Conservation (phyloP, 2,888 invertebrate species). For the Lasioglossum lativentre region DNA sequence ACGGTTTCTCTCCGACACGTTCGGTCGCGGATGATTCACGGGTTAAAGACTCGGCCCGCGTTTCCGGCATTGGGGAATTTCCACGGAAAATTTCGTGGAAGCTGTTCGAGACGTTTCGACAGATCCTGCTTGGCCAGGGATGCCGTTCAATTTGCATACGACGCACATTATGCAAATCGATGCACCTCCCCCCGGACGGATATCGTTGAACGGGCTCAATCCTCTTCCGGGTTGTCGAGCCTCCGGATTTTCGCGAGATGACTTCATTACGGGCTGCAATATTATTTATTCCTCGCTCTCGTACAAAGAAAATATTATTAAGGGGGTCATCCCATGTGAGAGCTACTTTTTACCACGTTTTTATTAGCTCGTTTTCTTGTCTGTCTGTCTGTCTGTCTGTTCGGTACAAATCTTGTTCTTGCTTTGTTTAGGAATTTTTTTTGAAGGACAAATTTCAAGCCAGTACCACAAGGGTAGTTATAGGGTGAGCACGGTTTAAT, state of each 20-base stretch:
- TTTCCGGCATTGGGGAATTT: slow-evolving; percentile 42
- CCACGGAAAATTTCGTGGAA: slow-evolving; percentile 59
- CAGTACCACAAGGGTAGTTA: too few relatives aligned
- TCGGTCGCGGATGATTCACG: neutral
- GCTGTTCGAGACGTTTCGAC: slow-evolving; percentile 27
- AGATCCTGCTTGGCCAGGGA: slow-evolving; percentile 3
- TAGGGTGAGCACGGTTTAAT: too few relatives aligned
- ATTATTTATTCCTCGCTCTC: too few relatives aligned
- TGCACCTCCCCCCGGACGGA: slow-evolving; percentile 34
- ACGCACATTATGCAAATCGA: slow-evolving; percentile 77
- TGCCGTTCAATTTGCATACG: slow-evolving; percentile 74
- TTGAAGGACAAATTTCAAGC: too few relatives aligned
- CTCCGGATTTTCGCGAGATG: slow-evolving; percentile 29
- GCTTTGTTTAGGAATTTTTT: too few relatives aligned
- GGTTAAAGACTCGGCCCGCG: slow-evolving; percentile 15
- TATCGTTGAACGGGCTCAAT: slow-evolving; percentile 55
- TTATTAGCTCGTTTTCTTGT: too few relatives aligned
- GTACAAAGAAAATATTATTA: too few relatives aligned
- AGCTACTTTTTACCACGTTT: too few relatives aligned
- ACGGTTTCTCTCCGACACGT: neutral
- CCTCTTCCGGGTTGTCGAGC: slow-evolving; percentile 19
- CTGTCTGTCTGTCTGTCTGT: too few relatives aligned
- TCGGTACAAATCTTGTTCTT: too few relatives aligned
- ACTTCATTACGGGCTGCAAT: too few relatives aligned
- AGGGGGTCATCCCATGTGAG: too few relatives aligned